These are phyloP conservation scores for Manis crassicaudata DNA, from an alignment of 2,797 vertebrate species.

Conservation along the genomic window DNA sequence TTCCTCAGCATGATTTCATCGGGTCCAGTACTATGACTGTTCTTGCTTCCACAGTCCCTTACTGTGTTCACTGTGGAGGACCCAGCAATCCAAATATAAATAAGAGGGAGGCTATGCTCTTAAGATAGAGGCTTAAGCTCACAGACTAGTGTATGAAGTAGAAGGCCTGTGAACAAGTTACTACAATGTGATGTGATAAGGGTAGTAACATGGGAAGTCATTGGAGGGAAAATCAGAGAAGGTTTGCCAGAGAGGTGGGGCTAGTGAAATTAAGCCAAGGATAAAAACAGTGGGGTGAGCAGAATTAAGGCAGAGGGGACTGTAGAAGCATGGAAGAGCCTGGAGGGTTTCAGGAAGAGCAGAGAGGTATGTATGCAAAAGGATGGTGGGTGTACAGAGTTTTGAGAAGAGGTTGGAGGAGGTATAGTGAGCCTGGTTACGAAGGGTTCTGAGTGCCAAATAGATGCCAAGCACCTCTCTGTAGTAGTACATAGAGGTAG, in stretches of 20 bases:
- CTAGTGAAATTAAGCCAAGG: neutral
- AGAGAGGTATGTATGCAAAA: neutral
- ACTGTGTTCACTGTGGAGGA: neutral
- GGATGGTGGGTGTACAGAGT: neutral
- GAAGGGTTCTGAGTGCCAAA: slow-evolving; percentile 24
- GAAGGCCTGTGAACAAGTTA: slow-evolving; percentile 29
- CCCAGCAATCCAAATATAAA: neutral
- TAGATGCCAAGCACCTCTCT: neutral
- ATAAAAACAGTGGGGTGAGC: neutral
- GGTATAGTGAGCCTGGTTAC: neutral
- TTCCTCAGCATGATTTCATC: slow-evolving; percentile 1
- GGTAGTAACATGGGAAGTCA: slow-evolving; percentile 11
- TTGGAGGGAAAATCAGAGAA: slow-evolving; percentile 2
- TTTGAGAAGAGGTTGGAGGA: slow-evolving; percentile 36
- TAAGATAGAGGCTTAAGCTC: slow-evolving; percentile 17
- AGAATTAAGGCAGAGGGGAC: slow-evolving; percentile 1
- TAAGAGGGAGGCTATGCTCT: neutral
- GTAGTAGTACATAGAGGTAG: neutral
- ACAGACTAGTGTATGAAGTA: slow-evolving; percentile 25
- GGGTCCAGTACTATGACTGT: neutral
- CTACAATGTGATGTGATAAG: slow-evolving; percentile 19
- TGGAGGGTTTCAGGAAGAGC: neutral
- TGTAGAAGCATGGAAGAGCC: neutral
- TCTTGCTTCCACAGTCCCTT: neutral
- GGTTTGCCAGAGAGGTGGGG: neutral